These are phyloP conservation scores for Conus betulinus DNA, from an alignment of 1,140 invertebrate species.

Conservation along the genomic window DNA sequence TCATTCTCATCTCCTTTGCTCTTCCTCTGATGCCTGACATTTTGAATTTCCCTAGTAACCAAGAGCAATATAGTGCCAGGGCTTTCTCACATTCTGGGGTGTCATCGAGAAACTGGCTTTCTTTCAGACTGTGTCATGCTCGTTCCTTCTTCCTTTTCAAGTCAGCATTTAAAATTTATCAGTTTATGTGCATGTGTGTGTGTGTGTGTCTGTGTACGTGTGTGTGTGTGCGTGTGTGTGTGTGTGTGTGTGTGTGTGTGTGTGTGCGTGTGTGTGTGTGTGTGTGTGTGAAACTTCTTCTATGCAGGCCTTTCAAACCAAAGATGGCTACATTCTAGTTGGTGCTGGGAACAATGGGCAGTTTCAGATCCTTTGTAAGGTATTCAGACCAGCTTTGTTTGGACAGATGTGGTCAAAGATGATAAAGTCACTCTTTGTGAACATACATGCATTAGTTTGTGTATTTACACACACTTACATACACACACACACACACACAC, in stretches of 20 bases:
- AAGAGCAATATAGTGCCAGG: no score
- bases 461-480: no score
- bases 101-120: no score
- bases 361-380: conserved; percentile 80
- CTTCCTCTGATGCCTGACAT: no score
- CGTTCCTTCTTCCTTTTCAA: no score
- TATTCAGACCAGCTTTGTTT: conserved; percentile 31
- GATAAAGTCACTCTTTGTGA: no score
- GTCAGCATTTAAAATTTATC: no score
- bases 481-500: neutral
- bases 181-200: no score
- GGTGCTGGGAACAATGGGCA: conserved; percentile 85
- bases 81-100: no score
- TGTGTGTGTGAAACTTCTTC: neutral
- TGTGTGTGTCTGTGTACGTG: neutral
- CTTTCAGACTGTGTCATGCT: no score
- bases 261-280: neutral
- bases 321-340: conserved; percentile 85
- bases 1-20: no score
- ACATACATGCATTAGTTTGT: neutral
- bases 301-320: conserved; percentile 66
- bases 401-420: neutral
- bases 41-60: no score
- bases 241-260: neutral
- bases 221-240: neutral